Percentiles rank a stretch among this genome's conserved stretches.
Conservation (phyloP, 2,888 invertebrate genomes). For the Temnothorax rugatulus region DNA sequence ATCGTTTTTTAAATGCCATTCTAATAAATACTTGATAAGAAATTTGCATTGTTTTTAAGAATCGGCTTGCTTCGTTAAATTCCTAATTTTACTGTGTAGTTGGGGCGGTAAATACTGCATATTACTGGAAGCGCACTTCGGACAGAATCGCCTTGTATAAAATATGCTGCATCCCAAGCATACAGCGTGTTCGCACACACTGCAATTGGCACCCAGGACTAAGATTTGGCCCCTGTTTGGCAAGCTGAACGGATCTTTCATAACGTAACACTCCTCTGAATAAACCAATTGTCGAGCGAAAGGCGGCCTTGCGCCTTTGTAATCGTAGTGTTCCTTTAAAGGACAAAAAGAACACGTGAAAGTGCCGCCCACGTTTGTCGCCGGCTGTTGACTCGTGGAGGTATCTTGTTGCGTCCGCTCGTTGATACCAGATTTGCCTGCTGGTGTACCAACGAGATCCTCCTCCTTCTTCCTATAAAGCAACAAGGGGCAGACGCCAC, state of each 20-base stretch:
- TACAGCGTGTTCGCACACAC: conserved; percentile 89
- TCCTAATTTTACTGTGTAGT: conserved; percentile 89
- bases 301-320: conserved; percentile 92
- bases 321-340: conserved; percentile 91
- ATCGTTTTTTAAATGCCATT: background rate
- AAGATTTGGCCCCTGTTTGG: conserved; percentile 92
- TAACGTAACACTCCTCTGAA: conserved; percentile 92
- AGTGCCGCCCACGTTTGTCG: conserved; percentile 11
- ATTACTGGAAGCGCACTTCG: conserved; percentile 89
- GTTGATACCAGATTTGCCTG: conserved; percentile 24
- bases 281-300: conserved; percentile 91
- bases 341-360: conserved; percentile 90
- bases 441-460: conserved; percentile 63
- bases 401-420: background rate
- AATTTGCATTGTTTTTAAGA: conserved; percentile 53
- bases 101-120: conserved; percentile 90
- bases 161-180: conserved; percentile 95
- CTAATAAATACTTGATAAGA: background rate
- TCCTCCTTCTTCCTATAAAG: conserved; percentile 81
- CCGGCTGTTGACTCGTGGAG: background rate
- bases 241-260: conserved; percentile 94
- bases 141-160: conserved; percentile 92
- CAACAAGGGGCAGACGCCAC: conserved; percentile 51
- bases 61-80: conserved; percentile 74
- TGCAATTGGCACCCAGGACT: conserved; percentile 92